Base-by-base conservation (phyloP, 1,140 invertebrate genomes). In the Vanessa tameamea region DNA sequence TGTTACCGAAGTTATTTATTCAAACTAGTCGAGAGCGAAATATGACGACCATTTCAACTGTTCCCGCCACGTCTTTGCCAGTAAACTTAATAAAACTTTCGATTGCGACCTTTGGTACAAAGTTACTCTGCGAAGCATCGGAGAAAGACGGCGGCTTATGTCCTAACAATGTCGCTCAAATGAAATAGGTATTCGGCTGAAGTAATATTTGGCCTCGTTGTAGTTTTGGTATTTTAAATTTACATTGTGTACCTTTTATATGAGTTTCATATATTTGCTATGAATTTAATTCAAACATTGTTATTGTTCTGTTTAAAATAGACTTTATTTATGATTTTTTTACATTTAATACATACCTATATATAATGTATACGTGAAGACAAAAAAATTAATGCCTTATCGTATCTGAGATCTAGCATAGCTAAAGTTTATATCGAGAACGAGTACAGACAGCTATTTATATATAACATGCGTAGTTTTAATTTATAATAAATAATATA, bases 11-110 rank as follows among this genome's bases (percentile, higher is more conserved):
- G 55, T 78, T 79, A 70, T 65, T 81, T 73, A 69, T 72, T 76
- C 72, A 80, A 83, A 82, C 78, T 82, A 82, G 81, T 85, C 81
- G 31, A 9, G 75, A 81, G 61, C 67, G 72, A 83, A 86, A 83
- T 83, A 86, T 81, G 73, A 75, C 71, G 43, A 53, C 47, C 47
- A 16, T 64, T 55, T 73, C 73, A 84, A 79, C 80, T 85, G 79
- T 76, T 75, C 57, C 23, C 69, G 67, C 43, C 59, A 55, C 31
- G 47, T 69, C 74, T 77, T 78, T 75, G 69, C 71, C 65, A 55
- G 78, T 66, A 72, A 85, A 87, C 79, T 87, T 84, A 83, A 84
- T 85, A 84, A 79, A 87, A 87, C 81, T 87, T 87, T 76, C 81
- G 78, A 87, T 78, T 80, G 80, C 83, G 82, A 82, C 81, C 78